Conservation (phyloP, 2,113 vertebrate genomes). For the Phalacrocorax aristotelis region DNA sequence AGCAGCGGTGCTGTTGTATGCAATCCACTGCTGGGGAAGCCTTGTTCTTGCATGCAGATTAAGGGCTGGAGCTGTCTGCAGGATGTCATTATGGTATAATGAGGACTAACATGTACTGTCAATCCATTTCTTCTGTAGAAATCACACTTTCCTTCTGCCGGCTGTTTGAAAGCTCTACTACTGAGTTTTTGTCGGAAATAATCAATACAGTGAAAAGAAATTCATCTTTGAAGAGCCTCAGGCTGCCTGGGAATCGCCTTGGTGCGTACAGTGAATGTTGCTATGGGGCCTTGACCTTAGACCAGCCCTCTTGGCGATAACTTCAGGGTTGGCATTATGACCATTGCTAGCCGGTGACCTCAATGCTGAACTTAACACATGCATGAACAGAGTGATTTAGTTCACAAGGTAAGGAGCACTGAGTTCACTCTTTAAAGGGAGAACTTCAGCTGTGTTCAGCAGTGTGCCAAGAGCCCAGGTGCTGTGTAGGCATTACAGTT, state of each 20-base stretch:
- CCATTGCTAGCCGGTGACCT: neutral
- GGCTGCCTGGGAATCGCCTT: slow-evolving; percentile 87
- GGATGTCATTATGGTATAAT: neutral
- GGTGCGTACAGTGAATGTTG: slow-evolving; percentile 68
- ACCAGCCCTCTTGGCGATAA: neutral
- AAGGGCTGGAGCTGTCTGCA: neutral
- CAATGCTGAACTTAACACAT: neutral
- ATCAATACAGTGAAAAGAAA: slow-evolving; percentile 79
- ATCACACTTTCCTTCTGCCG: slow-evolving; percentile 87
- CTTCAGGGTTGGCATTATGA: neutral
- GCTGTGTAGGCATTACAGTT: fast-evolving
- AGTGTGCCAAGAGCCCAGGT: neutral
- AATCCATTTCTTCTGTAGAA: slow-evolving; percentile 72
- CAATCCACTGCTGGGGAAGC: neutral
- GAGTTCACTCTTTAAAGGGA: neutral
- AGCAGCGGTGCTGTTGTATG: neutral
- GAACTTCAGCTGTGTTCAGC: neutral
- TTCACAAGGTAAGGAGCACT: neutral
- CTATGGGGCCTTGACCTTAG: neutral
- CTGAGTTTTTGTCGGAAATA: slow-evolving; percentile 79
- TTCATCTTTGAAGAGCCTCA: slow-evolving; percentile 81
- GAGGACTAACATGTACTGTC: neutral
- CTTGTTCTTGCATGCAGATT: neutral
- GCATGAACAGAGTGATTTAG: neutral
- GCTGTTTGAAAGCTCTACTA: slow-evolving; percentile 84